Percentiles rank a stretch among this genome's conserved stretches.
phyloP scores from a whole-genome alignment of 2,113 vertebrate species.

The Barnardius zonarius region DNA sequence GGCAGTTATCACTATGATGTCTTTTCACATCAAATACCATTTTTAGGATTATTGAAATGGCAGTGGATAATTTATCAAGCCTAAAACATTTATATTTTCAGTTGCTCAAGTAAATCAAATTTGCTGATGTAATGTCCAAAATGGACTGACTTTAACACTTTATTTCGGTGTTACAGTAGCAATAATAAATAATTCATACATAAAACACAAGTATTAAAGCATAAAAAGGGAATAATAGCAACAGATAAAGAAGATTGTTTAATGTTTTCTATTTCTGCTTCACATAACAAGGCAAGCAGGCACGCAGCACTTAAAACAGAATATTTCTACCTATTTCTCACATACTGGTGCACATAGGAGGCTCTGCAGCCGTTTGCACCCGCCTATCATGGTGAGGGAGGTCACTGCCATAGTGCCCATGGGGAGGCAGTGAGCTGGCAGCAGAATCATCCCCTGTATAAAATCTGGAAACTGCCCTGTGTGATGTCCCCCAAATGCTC shows the following conservation, averaged over 20 bases:
- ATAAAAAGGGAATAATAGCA: not conserved
- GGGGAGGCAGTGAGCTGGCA: no score
- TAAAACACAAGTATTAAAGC: not conserved
- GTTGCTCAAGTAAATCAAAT: not conserved
- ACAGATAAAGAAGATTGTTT: not conserved
- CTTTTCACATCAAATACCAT: not conserved
- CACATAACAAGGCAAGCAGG: not conserved
- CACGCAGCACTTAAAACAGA: not conserved
- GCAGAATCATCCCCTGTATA: not conserved
- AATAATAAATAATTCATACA: not conserved
- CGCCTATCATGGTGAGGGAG: not conserved
- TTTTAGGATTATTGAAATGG: not conserved
- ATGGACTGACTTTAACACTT: not conserved
- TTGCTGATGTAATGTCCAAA: not conserved
- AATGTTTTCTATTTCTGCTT: not conserved
- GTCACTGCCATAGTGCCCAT: not conserved
- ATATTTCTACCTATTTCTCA: not conserved
- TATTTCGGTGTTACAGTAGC: not conserved
- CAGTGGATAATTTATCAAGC: not conserved
- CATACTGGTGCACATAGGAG: rapidly evolving
- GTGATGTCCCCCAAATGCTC: not conserved
- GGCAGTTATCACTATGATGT: not conserved
- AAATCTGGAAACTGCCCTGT: not conserved
- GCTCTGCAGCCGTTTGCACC: not conserved
- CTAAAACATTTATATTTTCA: not conserved